Evolutionary conservation across 2,797 vertebrate genomes (phyloP).

Genomic region (Eupleurogrammus muticus): DNA sequence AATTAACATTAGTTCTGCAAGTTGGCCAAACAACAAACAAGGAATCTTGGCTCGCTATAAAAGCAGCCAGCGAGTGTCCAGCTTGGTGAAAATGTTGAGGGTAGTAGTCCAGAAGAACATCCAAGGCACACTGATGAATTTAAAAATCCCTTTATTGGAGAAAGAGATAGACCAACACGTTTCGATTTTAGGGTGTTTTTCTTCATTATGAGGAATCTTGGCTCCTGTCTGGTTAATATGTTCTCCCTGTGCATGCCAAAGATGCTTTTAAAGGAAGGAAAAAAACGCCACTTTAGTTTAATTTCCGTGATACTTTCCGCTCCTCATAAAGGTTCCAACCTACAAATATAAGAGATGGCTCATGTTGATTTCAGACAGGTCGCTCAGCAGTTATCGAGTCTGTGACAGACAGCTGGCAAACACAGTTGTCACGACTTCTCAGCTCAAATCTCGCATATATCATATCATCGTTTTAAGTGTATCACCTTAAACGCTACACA

Average conservation of each 20-base stretch:
- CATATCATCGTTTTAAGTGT: neutral
- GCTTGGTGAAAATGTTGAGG: no score
- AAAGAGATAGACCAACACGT: no score
- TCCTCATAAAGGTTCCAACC: neutral
- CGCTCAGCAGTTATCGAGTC: neutral
- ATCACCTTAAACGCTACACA: neutral
- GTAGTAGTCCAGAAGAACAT: no score
- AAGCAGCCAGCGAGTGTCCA: no score
- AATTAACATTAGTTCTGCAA: constrained; percentile 26
- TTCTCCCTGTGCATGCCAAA: constrained; percentile 9
- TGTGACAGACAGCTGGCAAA: neutral
- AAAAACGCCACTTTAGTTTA: neutral
- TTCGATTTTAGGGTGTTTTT: no score
- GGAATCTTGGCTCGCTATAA: neutral
- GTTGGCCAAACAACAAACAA: constrained; percentile 8
- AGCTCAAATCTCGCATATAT: neutral
- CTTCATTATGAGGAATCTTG: neutral
- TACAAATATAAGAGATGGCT: neutral
- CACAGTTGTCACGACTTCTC: neutral
- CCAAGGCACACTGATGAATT: no score
- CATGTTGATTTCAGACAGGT: neutral
- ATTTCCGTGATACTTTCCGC: neutral
- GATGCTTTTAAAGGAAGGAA: neutral
- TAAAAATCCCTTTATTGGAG: no score
- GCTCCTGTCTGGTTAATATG: constrained; percentile 12